Base-by-base conservation (phyloP, 2,113 vertebrate species). In the Brachypodius melanocephalos region DNA sequence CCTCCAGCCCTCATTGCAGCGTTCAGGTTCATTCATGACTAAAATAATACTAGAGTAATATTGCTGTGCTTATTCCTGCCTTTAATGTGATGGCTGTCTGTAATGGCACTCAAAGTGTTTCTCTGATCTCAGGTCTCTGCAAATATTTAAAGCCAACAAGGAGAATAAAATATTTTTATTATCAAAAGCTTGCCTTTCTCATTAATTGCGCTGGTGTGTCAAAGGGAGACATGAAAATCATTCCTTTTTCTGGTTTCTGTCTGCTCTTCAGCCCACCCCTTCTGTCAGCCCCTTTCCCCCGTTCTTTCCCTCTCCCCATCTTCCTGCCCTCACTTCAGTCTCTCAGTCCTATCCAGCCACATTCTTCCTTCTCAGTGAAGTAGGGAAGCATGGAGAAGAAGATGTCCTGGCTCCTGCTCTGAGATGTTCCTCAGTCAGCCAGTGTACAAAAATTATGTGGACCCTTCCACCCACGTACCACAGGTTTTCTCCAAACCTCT, bases 141-240 rank as follows among this genome's bases (percentile, higher is more conserved):
- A 89, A 92, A 67, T 81, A 61, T 93, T 96, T 94, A 92, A 92
- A 81, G 61, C 85, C 85, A 95, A 90, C 73, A 85, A 87, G 63
- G 69, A 89, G 61, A 92, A 89, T 86, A 74, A 86, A 92, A 65
- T 78, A 57, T 74, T 97, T 93, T 88, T 62, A 59, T 90, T 93
- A 93, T 88, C 75, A 88, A 92, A 96, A 91, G 25, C 63, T 88
- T 89, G 57, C 57, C 52, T 92, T 92, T 89, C 89, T 87, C 84
- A 72, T 95, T 61, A 91, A 89, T 76, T 87, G 17, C 19, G 12
- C 48, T 75, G 40, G 36, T 75, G 52, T 72, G 80, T 81, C 69
- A 89, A 63, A 86, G 43, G 22, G 22, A 90, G 73, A 87, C 77
- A 54, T 42, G 65, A 68, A 95, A 97, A 89, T 71, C 57, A 67